Evolutionary conservation across 2,888 invertebrate genomes (phyloP).

Genomic region (Pegoplata infirma): DNA sequence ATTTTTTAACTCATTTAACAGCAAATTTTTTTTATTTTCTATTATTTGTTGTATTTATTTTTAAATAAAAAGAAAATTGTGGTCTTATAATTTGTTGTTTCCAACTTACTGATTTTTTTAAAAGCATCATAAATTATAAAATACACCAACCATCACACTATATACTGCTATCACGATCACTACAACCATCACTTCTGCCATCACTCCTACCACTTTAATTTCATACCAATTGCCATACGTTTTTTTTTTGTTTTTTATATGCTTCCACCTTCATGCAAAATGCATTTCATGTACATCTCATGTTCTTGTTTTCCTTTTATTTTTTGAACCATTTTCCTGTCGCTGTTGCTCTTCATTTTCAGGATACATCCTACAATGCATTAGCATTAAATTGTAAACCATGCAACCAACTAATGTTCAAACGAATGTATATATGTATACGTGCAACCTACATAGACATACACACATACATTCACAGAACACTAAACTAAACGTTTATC

Average conservation of each 20-base stretch:
- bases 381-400: conserved; percentile 54
- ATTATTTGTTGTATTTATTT: neutral
- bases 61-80: neutral
- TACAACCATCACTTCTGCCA: neutral
- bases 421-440: neutral
- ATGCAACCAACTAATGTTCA: conserved; percentile 32
- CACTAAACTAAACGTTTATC: conserved; percentile 61
- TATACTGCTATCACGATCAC: conserved; percentile 11
- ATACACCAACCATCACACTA: conserved; percentile 17
- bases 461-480: neutral
- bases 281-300: conserved; percentile 53
- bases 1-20: neutral
- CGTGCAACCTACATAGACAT: conserved; percentile 25
- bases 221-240: conserved; percentile 20
- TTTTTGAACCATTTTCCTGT: conserved; percentile 7
- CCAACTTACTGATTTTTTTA: conserved; percentile 56
- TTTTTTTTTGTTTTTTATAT: conserved; percentile 25
- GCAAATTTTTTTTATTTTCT: neutral
- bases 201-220: conserved; percentile 19
- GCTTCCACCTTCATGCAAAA: conserved; percentile 58
- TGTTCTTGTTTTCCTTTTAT: conserved; percentile 23
- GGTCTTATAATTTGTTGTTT: conserved; percentile 44
- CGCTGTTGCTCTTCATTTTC: neutral
- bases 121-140: conserved; percentile 61
- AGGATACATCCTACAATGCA: conserved; percentile 26